Evolutionary conservation across 2,797 vertebrate genomes (phyloP), one percentile per base, ranked within the genome.

Genomic region (Ptychadena robeensis): DNA sequence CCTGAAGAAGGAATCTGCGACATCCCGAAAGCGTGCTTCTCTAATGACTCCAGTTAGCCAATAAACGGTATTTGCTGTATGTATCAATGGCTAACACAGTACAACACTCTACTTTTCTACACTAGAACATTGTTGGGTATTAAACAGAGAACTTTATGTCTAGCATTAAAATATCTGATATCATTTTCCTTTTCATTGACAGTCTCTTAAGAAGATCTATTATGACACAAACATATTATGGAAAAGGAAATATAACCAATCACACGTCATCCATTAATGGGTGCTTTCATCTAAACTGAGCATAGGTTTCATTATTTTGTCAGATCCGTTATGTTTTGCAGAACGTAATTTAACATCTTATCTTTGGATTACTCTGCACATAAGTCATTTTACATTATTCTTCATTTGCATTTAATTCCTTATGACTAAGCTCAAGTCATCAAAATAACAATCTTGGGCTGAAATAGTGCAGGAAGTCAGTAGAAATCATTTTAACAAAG

Each of bases 271-370:
- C 48, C 79, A 65, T 53, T 53, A 48, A 72, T 44, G 15, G 7
- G 44, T 64, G 65, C 32, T 22, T 57, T 31, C 65, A 64, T 73
- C 30, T 37, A 63, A 66, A 65, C 66, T 73, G 70, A 67, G 40
- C 67, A 32, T 74, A 44, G 37, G 65, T 53, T 77, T 72, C 37
- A 65, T 82, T 78, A 72, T 76, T 59, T 32, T 72, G 68, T 53
- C 68, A 44, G 64, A 82, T 82, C 75, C 27, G 44, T 72, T 78
- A 37, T 31, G 25, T 70, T 3, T 25, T 66, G 38, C 40, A 71
- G 67, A 82, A 82, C 73, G 81, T 40, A 73, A 71, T 35, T 63
- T 34, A 7, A 27, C 65, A 61, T 69, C 44, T 53, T 53, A 53
- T 53, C 38, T 64, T 71, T 18, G 31, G 57, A 48, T 66, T 32